Base-by-base conservation (phyloP, 2,888 invertebrate genomes). In the Plagiodera versicolora region DNA sequence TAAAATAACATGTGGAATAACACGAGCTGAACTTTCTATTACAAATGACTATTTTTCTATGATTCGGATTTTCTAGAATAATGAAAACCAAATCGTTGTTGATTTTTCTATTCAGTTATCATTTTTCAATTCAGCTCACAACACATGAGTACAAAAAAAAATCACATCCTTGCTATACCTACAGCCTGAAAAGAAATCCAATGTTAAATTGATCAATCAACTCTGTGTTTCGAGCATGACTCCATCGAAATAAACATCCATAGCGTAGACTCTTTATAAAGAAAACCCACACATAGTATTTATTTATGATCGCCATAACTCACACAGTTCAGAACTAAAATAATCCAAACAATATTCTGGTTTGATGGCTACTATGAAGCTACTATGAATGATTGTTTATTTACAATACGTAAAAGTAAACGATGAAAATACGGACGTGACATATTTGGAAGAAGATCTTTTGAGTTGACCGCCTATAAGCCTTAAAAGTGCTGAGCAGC, bases 361-460 rank as follows among this genome's bases (percentile, higher is more conserved):
- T 56, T 59, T 50, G 24, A 51, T 56, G 55, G 53, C 54, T 59
- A 53, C 49, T 63, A 61, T 59, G 60, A 61, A 59, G 52, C 54
- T 59, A 53, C 49, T 63, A 61, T 59, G 60, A 61, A 59, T 52
- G 58, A 61, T 49, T 63, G 63, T 66, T 66, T 66, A 66, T 66
- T 61, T 55, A 53, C 58, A 52, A 54, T 56, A 28, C 8, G 54
- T 63, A 35, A 50, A 60, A 60, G 61, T 63, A 64, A 57, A 66
- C 66, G 64, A 64, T 39, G 60, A 60, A 56, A 66, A 67, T 64
- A 65, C 66, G 67, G 58, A 66, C 68, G 66, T 66, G 67, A 69
- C 62, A 62, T 61, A 61, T 58, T 63, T 67, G 53, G 58, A 54
- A 50, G 61, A 52, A 11, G 11, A 32, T 32, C 32, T 11, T 32